Conservation (phyloP, 64 coral and sea anemone genomes). For the Pachyseris speciosa region DNA sequence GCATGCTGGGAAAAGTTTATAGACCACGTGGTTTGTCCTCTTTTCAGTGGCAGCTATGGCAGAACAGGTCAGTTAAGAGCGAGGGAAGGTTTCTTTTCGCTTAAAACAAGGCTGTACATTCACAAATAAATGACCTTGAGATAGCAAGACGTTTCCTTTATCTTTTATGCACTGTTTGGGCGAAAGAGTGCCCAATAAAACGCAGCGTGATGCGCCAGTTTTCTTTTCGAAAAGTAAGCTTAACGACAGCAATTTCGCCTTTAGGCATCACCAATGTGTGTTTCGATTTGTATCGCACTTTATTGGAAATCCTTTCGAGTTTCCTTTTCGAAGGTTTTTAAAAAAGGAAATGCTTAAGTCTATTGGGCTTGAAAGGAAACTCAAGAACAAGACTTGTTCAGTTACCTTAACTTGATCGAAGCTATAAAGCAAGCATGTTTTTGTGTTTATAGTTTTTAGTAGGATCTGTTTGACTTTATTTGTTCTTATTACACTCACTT, state of each 20-base stretch:
- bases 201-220: too few species aligned
- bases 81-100: neutral
- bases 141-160: neutral
- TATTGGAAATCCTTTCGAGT: neutral
- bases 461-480: too few species aligned
- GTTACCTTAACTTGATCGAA: too few species aligned
- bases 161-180: neutral
- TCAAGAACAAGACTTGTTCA: too few species aligned
- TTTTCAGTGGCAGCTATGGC: constrained; percentile 92
- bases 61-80: constrained; percentile 68
- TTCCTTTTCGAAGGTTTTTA: neutral
- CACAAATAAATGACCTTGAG: neutral
- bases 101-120: neutral
- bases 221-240: neutral
- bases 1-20: constrained; percentile 69
- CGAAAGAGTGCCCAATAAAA: neutral
- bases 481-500: too few species aligned
- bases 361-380: neutral
- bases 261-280: neutral
- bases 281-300: too few species aligned
- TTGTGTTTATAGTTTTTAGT: too few species aligned
- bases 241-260: neutral
- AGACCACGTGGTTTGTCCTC: constrained; percentile 93
- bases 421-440: too few species aligned
- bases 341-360: neutral